Percentiles rank a stretch among this genome's conserved stretches.
phyloP scores from a whole-genome alignment of 2,888 invertebrate species.

The Phyto melanocephala region DNA sequence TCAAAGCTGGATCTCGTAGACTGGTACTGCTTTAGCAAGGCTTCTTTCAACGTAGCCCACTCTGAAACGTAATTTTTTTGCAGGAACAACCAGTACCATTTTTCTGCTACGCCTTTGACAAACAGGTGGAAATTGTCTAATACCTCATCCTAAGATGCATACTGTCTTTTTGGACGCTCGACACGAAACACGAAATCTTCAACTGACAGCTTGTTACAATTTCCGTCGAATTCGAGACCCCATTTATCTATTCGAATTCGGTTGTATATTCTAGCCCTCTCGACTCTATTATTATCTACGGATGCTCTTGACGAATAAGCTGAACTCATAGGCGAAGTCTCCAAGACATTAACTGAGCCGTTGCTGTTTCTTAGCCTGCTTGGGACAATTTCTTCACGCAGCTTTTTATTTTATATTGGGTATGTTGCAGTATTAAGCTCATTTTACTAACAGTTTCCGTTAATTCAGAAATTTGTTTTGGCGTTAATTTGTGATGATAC shows the following conservation, averaged over 20 bases:
- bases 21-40: background rate
- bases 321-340: background rate
- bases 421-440: background rate
- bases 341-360: background rate
- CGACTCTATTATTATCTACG: background rate
- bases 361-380: background rate
- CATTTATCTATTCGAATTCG: background rate
- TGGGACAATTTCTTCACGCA: background rate
- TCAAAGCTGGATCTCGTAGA: background rate
- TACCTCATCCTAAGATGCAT: constrained; percentile 1
- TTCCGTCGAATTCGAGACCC: background rate
- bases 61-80: background rate
- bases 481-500: background rate
- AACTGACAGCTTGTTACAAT: background rate
- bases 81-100: constrained; percentile 1
- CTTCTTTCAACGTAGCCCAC: background rate
- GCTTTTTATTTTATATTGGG: background rate
- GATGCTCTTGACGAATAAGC: background rate
- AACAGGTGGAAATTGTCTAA: constrained; percentile 16
- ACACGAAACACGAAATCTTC: constrained; percentile 1
- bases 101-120: background rate
- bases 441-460: background rate
- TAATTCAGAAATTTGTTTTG: background rate
- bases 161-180: background rate
- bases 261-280: background rate